Conservation (phyloP, 2,888 invertebrate species). For the Leptopterna dolabrata region DNA sequence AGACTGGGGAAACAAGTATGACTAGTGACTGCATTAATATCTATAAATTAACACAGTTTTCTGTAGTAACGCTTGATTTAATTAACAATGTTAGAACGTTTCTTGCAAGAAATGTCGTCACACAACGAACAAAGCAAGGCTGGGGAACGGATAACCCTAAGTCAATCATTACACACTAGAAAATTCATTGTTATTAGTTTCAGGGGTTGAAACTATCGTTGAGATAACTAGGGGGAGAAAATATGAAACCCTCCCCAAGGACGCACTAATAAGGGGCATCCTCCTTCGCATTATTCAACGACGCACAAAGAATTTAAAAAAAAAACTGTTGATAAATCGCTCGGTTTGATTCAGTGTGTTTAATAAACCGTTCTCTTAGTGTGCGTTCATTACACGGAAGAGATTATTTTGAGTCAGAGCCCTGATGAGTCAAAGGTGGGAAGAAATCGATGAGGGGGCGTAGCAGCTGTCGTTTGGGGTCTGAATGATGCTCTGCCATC, state of each 20-base stretch:
- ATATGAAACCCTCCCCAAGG: background rate
- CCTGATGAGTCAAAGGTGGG: background rate
- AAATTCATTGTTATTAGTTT: background rate
- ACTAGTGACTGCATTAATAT: too few species aligned
- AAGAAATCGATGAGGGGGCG: background rate
- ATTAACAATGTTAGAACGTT: too few species aligned
- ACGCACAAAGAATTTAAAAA: too few species aligned
- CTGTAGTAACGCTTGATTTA: too few species aligned
- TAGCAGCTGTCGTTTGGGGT: background rate
- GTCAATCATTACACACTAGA: too few species aligned
- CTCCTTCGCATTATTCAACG: background rate
- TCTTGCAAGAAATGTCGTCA: too few species aligned
- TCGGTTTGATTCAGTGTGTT: background rate
- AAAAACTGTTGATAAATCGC: background rate
- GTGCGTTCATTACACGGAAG: background rate
- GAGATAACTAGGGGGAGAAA: background rate
- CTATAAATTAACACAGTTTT: too few species aligned
- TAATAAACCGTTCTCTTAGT: background rate
- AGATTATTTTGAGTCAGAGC: background rate
- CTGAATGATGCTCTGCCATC: background rate
- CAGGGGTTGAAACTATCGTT: background rate
- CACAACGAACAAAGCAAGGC: too few species aligned
- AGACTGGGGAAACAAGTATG: too few species aligned
- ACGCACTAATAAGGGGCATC: background rate
- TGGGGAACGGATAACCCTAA: too few species aligned